phyloP scores from a whole-genome alignment of 2,113 vertebrate genomes.

The Sialia sialis region DNA sequence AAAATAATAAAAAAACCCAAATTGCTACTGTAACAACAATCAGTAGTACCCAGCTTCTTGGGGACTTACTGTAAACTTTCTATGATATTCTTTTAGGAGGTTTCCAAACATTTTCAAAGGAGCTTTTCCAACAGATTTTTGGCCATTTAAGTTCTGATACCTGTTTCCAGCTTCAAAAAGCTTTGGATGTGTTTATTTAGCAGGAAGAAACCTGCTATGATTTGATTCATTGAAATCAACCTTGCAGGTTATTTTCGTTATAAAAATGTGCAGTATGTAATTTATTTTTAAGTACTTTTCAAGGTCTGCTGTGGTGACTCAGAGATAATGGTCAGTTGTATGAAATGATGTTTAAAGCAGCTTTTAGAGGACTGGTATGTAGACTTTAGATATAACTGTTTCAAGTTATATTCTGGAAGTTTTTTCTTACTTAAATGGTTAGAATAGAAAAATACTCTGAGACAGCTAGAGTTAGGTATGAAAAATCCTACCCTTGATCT shows the following conservation, averaged over 20 bases:
- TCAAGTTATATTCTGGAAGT: not conserved
- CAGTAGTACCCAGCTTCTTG: not conserved
- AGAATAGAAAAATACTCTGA: not conserved
- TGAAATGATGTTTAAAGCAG: not conserved
- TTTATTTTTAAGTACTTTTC: not conserved
- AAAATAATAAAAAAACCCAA: not conserved
- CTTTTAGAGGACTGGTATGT: not conserved
- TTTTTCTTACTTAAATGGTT: not conserved
- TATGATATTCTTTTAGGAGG: not conserved
- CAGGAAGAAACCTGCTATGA: not conserved
- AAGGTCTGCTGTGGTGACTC: not conserved
- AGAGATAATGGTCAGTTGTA: slow-evolving; percentile 20
- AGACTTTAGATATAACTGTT: not conserved
- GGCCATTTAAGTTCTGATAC: not conserved
- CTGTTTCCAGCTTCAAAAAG: not conserved
- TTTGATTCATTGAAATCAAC: not conserved
- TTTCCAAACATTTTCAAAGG: not conserved
- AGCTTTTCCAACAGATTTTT: not conserved
- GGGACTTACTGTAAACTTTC: not conserved
- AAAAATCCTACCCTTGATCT: not conserved
- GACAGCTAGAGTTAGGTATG: not conserved
- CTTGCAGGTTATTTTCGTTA: not conserved
- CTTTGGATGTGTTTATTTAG: not conserved
- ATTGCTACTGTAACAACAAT: not conserved
- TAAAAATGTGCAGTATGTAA: not conserved